Conservation (phyloP, 2,888 invertebrate species). For the Loripinus fragilis region DNA sequence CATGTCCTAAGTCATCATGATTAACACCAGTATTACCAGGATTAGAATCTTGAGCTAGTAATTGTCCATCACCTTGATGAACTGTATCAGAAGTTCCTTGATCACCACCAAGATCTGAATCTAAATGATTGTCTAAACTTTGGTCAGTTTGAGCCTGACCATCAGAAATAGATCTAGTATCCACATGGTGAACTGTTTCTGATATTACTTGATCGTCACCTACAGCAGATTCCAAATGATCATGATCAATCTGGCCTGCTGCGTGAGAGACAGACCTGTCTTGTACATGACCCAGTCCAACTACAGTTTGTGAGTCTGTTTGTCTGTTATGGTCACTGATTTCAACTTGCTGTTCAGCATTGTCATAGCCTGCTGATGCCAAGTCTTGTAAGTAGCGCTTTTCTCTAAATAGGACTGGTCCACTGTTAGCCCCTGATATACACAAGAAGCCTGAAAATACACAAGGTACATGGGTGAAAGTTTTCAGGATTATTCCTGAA, state of each 20-base stretch:
- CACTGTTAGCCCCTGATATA: background rate
- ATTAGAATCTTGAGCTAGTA: background rate
- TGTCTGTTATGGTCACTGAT: background rate
- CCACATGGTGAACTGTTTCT: too few relatives aligned
- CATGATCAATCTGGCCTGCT: too few relatives aligned
- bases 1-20: background rate
- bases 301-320: background rate
- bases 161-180: background rate
- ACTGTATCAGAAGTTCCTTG: background rate
- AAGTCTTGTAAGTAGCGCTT: background rate
- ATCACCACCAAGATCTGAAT: background rate
- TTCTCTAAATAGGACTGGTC: background rate
- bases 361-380: background rate
- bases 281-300: too few relatives aligned
- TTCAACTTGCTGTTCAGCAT: background rate
- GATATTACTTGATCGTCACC: background rate
- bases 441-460: background rate
- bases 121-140: background rate
- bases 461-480: too few relatives aligned
- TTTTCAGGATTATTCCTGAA: too few relatives aligned
- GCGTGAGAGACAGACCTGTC: too few relatives aligned
- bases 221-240: background rate
- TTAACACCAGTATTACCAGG: background rate
- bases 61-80: background rate
- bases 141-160: background rate